Evolutionary conservation across 2,797 vertebrate species (phyloP), one percentile per base, ranked within the genome.

Genomic region (Pipistrellus kuhlii): DNA sequence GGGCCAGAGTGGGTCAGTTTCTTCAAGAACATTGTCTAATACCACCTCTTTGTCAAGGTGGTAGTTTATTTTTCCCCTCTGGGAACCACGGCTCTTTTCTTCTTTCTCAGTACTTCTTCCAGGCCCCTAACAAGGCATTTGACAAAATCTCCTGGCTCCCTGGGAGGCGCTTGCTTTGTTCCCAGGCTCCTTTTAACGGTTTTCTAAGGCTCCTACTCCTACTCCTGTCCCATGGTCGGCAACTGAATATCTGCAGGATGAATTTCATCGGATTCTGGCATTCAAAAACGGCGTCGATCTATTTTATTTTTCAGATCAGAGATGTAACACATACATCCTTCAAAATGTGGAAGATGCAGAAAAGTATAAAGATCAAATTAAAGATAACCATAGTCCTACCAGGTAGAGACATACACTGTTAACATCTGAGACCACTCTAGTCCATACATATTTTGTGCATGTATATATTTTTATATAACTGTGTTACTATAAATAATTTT

Each of bases 271-370:
- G 88, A 77, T 69, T 82, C 75, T 85, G 8, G 20, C 53, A 85
- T 68, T 88, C 30, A 77, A 69, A 81, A 88, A 69, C 21, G n/a
- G 9, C 6, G 6, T 44, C 48, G 32, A 44, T 35, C 48, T 78
- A 78, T 62, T 90, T 85, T 62, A 80, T 73, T 94, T 93, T 95
- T 81, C 62, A 62, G 48, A 85, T 73, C 75, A 82, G 46, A 93
- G 25, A 77, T 14, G 4, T 27, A 87, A 95, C 25, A 13, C 2
- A 30, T 41, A 6, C 51, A 73, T 82, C 41, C 35, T 85, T 53
- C 84, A 88, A 78, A 73, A 64, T 35, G 2, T 30, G 51, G n/a
- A 89, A 73, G 32, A 77, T 44, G 27, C 4, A 53, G 55, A 88
- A 46, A 92, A 62, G 21, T n/a, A 76, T 41, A 88, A 91, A 41